These are phyloP conservation scores for Ferdinandea cuprea DNA, from an alignment of 2,888 invertebrate species.

Conservation along the genomic window DNA sequence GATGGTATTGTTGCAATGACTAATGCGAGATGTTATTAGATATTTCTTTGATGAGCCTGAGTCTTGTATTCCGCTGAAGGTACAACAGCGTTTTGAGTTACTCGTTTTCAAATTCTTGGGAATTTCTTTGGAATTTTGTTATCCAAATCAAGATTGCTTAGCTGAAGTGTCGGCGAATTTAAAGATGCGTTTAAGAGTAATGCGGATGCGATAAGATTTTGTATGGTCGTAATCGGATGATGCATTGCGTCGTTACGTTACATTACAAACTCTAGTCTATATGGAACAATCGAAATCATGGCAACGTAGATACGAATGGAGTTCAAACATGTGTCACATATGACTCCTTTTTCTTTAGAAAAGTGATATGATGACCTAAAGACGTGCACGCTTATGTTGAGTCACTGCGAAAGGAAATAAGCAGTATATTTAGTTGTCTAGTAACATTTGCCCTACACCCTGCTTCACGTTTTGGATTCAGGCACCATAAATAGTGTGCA, in stretches of 20 bases:
- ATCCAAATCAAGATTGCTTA: neutral
- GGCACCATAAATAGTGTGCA: too few species aligned
- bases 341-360: too few species aligned
- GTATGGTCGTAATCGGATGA: neutral
- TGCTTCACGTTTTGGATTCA: too few species aligned
- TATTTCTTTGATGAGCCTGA: slow-evolving; percentile 1
- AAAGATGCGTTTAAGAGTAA: slow-evolving; percentile 30
- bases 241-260: neutral
- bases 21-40: slow-evolving; percentile 35
- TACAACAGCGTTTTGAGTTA: slow-evolving; percentile 2
- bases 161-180: neutral
- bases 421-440: too few species aligned
- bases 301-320: too few species aligned
- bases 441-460: too few species aligned
- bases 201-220: neutral
- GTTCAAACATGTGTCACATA: too few species aligned
- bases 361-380: too few species aligned
- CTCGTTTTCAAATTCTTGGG: slow-evolving; percentile 2
- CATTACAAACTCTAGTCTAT: too few species aligned
- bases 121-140: slow-evolving; percentile 16
- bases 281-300: too few species aligned
- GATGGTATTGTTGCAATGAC: slow-evolving; percentile 48
- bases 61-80: neutral
- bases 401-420: too few species aligned
- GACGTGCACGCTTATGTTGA: too few species aligned